Conservation (phyloP, 2,113 vertebrate species). For the Orycteropus afer region DNA sequence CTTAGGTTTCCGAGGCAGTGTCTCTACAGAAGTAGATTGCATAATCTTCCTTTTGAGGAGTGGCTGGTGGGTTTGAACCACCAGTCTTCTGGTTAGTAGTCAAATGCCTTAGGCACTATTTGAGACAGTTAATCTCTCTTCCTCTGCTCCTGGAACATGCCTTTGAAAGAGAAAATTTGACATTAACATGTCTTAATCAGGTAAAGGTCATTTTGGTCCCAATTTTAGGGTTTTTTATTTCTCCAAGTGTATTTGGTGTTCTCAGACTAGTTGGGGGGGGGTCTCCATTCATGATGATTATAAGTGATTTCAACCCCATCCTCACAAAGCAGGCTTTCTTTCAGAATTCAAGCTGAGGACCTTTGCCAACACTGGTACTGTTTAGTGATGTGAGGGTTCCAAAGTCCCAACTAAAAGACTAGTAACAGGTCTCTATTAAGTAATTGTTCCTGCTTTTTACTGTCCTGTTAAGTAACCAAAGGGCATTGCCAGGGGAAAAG, state of each 20-base stretch:
- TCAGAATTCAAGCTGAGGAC: too few relatives aligned
- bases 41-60: too few relatives aligned
- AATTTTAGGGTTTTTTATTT: background rate
- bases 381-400: too few relatives aligned
- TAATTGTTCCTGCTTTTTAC: background rate
- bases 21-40: too few relatives aligned
- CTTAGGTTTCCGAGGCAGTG: too few relatives aligned
- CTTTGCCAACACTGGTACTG: background rate
- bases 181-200: background rate
- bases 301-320: too few relatives aligned
- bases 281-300: background rate
- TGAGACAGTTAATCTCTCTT: background rate
- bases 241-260: background rate
- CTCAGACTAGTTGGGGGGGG: background rate
- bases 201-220: background rate
- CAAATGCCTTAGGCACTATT: too few relatives aligned
- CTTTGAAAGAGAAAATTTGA: background rate
- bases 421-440: background rate
- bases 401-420: background rate
- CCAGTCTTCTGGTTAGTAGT: too few relatives aligned
- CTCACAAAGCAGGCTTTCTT: background rate
- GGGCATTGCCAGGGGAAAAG: background rate
- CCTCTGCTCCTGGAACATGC: background rate
- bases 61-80: too few relatives aligned
- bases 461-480: background rate